A percentile compares a stretch with the other conserved stretches of the same genome.
Evolutionary conservation across 2,113 vertebrate species (phyloP).

Genomic region (Nesogale talazaci): DNA sequence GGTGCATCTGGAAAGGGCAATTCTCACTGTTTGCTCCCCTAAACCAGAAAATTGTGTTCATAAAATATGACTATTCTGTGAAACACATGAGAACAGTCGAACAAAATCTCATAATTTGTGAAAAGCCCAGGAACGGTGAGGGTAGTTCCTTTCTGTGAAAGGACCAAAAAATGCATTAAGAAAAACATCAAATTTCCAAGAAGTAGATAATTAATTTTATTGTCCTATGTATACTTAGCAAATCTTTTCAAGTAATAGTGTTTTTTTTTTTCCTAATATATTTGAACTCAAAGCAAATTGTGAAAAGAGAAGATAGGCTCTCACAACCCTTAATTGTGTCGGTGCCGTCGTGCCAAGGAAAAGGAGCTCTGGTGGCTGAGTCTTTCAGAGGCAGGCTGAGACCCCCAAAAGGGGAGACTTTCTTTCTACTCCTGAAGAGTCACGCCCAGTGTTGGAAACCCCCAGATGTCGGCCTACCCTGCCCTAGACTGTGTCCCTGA

Average conservation of each 20-base stretch:
- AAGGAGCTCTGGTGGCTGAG: too few species aligned
- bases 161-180: background rate
- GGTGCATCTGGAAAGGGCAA: background rate
- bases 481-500: too few species aligned
- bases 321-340: background rate
- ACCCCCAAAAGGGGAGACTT: too few species aligned
- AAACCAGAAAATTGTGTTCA: background rate
- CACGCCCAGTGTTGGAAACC: too few species aligned
- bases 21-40: slow-evolving; percentile 19
- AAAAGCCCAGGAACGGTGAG: background rate
- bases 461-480: too few species aligned
- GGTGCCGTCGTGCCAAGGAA: background rate
- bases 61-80: background rate
- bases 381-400: too few species aligned
- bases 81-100: slow-evolving; percentile 25
- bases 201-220: background rate
- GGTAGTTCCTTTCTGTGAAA: background rate
- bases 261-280: background rate
- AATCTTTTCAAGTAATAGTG: slow-evolving; percentile 3
- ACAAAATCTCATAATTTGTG: background rate
- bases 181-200: slow-evolving; percentile 24
- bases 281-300: background rate
- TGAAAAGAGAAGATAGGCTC: background rate
- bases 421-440: too few species aligned
- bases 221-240: background rate